Evolutionary conservation across 2,113 vertebrate genomes (phyloP).

Genomic region (Apistogramma diplotaenia): DNA sequence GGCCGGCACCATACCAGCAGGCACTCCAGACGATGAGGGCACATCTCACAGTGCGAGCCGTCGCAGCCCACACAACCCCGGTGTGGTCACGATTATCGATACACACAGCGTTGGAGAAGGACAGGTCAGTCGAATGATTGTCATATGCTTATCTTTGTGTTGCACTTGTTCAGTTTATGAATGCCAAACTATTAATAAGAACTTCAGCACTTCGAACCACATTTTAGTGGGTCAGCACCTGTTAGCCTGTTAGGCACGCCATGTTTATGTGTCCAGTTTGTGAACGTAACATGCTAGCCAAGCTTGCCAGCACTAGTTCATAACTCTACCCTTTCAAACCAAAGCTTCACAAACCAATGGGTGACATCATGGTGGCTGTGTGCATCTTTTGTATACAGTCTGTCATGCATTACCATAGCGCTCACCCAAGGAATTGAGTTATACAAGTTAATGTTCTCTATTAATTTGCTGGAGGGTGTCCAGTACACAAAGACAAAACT

Average conservation of each 20-base stretch:
- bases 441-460: not conserved
- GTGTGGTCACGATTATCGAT: constrained; percentile 95
- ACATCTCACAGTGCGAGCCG: constrained; percentile 84
- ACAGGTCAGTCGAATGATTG: constrained; percentile 78
- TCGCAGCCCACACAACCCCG: constrained; percentile 87
- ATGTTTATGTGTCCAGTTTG: too few relatives aligned
- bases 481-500: not conserved
- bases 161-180: too few relatives aligned
- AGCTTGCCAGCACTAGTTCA: too few relatives aligned
- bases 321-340: not conserved
- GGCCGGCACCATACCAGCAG: constrained; percentile 89
- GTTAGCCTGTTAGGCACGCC: too few relatives aligned
- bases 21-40: constrained; percentile 86
- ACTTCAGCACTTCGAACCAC: too few relatives aligned
- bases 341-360: not conserved
- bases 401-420: not conserved
- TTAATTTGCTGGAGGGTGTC: not conserved
- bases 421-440: not conserved
- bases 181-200: too few relatives aligned
- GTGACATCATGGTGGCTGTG: not conserved
- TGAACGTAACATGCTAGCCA: too few relatives aligned
- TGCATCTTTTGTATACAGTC: not conserved
- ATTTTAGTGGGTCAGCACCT: too few relatives aligned
- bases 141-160: too few relatives aligned
- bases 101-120: constrained; percentile 90